These are phyloP conservation scores for Furcifer pardalis DNA, from an alignment of 2,797 vertebrate genomes.

Conservation along the genomic window DNA sequence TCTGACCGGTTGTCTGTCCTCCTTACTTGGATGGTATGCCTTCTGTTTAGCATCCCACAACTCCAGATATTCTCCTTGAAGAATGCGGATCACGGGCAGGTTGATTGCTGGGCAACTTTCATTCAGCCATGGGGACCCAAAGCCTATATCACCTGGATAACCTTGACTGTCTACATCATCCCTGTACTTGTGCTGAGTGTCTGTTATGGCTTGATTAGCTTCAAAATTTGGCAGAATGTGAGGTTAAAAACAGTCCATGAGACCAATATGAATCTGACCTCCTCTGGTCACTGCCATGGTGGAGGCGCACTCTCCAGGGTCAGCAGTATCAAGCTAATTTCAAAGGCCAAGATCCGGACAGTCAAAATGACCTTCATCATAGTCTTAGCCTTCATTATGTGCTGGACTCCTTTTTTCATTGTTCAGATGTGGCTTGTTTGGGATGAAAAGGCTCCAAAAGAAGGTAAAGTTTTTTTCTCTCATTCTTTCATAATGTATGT, in stretches of 20 bases:
- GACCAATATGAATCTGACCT: slow-evolving; percentile 50
- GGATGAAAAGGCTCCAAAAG: slow-evolving; percentile 90
- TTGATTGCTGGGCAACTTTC: slow-evolving; percentile 96
- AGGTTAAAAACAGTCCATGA: slow-evolving; percentile 86
- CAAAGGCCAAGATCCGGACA: slow-evolving; percentile 95
- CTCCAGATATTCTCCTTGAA: slow-evolving; percentile 92
- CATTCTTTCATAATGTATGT: not conserved
- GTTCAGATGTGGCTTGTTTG: slow-evolving; percentile 99
- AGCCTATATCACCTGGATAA: slow-evolving; percentile 98
- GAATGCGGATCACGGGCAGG: slow-evolving; percentile 88
- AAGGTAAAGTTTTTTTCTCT: slow-evolving; percentile 80
- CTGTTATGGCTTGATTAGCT: slow-evolving; percentile 95
- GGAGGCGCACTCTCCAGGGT: slow-evolving; percentile 82
- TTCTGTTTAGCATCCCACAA: slow-evolving; percentile 92
- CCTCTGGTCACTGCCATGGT: slow-evolving; percentile 65
- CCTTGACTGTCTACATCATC: slow-evolving; percentile 91
- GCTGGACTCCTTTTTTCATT: slow-evolving; percentile 98
- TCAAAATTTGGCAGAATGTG: slow-evolving; percentile 98
- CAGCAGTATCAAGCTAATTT: slow-evolving; percentile 94
- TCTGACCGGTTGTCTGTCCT: slow-evolving; percentile 88
- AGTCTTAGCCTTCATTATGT: slow-evolving; percentile 93
- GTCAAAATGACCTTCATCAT: slow-evolving; percentile 99
- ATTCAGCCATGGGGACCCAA: slow-evolving; percentile 94
- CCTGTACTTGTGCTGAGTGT: slow-evolving; percentile 89
- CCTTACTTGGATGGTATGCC: slow-evolving; percentile 90